Percentiles rank a stretch among this genome's conserved stretches.
phyloP scores from a whole-genome alignment of 2,797 vertebrate species.

The Microctenopoma lineatum region DNA sequence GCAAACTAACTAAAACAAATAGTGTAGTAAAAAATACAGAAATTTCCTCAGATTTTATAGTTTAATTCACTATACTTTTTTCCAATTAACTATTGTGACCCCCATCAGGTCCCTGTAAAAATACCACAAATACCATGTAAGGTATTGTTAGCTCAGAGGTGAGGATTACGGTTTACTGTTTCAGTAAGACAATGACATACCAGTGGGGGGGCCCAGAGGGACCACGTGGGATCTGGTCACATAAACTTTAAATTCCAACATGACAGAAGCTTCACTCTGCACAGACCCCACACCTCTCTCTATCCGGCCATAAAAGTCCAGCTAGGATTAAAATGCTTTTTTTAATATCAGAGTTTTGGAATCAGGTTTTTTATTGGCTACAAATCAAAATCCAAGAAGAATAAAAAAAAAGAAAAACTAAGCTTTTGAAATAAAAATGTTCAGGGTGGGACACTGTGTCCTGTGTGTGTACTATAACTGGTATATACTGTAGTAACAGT shows the following conservation, averaged over 20 bases:
- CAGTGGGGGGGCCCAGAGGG: conserved; percentile 16
- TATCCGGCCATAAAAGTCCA: background rate
- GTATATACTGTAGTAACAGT: background rate
- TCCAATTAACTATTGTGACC: background rate
- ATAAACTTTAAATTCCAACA: conserved; percentile 57
- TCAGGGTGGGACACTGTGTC: background rate
- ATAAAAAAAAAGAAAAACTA: background rate
- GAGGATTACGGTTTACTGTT: conserved; percentile 36
- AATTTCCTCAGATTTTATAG: too few relatives aligned
- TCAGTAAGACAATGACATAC: conserved; percentile 63
- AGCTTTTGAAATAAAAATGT: background rate
- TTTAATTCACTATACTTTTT: background rate
- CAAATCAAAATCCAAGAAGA: background rate
- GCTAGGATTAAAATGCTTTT: conserved; percentile 6
- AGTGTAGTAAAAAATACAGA: too few relatives aligned
- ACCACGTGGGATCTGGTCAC: conserved; percentile 29
- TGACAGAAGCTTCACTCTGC: conserved; percentile 35
- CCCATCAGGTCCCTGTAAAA: conserved; percentile 22
- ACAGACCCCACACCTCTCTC: conserved; percentile 18
- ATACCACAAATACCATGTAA: conserved; percentile 42
- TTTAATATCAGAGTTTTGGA: background rate
- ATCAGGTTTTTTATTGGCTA: conserved; percentile 7
- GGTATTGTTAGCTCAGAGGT: conserved; percentile 43
- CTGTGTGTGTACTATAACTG: background rate
- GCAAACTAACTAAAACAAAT: too few relatives aligned